Base-by-base conservation (phyloP, 2,797 vertebrate species). In the Tangara arthus region DNA sequence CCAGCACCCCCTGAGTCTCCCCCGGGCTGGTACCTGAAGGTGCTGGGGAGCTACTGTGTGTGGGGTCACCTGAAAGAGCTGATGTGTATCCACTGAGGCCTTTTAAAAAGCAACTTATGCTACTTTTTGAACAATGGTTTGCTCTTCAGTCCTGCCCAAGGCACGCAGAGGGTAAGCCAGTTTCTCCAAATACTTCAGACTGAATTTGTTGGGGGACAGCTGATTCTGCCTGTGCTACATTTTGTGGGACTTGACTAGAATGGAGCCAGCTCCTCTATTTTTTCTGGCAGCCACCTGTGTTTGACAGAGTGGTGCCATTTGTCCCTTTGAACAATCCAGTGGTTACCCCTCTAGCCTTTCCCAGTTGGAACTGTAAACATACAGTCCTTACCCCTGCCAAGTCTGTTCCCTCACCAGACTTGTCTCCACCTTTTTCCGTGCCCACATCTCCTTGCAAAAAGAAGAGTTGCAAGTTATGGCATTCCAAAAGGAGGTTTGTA, bases 31-130 rank as follows among this genome's bases (percentile, higher is more conserved):
- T n/a, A 11, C 15, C 34, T 28, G 63, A 41, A 73, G 24, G 22
- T 47, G 39, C 26, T 37, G 42, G 28, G 52, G 55, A 72, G 28
- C 59, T 49, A 5, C 34, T 0, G 0, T 4, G 2, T 0, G 0
- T 4, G 7, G 19, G 3, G 12, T 71, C 28, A 60, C 20, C 37
- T 7, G 2, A 61, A 82, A 37, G 50, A 76, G 42, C 27, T 53
- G 2, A 5, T 27, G 16, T 30, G 6, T 22, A 37, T 30, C 46
- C 41, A 35, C 32, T 20, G 27, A 76, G 61, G 28, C 18, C 57
- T 75, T 89, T 87, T 30, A 1, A 37, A 89, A 89, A 75, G 8
- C 50, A 53, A 32, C 34, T 53, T 32, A 20, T 8, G 26, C 37
- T 84, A 76, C 28, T 9, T 82, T 3, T 22, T 4, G 12, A 57